Evolutionary conservation across 2,113 vertebrate genomes (phyloP), one percentile per base, ranked within the genome.

Genomic region (Mixornis gularis): DNA sequence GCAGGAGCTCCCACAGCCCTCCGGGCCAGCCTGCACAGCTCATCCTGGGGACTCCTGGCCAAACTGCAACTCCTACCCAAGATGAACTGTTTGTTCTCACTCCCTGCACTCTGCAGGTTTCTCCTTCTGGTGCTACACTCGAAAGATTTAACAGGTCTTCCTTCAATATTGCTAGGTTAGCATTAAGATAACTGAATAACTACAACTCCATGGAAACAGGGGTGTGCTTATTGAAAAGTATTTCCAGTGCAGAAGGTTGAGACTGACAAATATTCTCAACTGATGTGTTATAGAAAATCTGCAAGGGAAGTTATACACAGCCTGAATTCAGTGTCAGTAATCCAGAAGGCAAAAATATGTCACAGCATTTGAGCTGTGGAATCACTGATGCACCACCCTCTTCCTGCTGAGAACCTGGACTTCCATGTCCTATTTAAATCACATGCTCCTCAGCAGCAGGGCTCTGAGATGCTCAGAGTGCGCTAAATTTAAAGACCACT

Each of bases 21-120:
- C 49, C 27, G 11, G 25, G 13, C 22, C 30, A 46, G 38, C 17
- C 10, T 10, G 18, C 11, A 27, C 0, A 0, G 27, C 1, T 17
- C 41, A 9, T 12, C 1, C 0, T 2, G 14, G n/a, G 4, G 4
- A 36, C 29, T 27, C n/a, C 44, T 21, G 25, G 29, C 19, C 32
- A 9, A 10, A 38, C 32, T 30, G 34, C 41, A 63, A 59, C 36
- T 7, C 22, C 25, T 12, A 17, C 69, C 22, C 8, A 11, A 6
- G 7, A 14, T 13, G 7, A 62, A 48, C 27, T 6, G 3, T 4
- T 52, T 53, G 22, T 3, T 76, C 59, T 30, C 17, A 25, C 15
- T 48, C 49, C 43, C 43, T 52, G 32, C 32, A 7, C 36, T 60
- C 56, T 29, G 36, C 36, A 53, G 7, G 3, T 6, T 72, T 76